Evolutionary conservation across 1,140 invertebrate genomes (phyloP), one percentile per base, ranked within the genome.

Genomic region (Heliconius eleuchia): DNA sequence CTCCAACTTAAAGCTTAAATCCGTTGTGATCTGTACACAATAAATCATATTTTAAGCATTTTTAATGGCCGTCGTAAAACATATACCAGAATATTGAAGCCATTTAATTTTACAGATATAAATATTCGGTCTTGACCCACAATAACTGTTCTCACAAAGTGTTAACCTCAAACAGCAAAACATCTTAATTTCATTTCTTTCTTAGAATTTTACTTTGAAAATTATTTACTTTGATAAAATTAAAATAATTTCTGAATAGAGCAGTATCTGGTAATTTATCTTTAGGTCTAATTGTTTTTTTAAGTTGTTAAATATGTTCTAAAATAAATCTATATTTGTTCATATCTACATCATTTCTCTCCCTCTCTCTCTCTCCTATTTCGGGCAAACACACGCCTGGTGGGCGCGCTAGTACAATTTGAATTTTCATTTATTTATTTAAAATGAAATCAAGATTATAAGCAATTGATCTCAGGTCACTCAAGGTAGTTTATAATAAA

Each of bases 11-110:
- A 88, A 87, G 76, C 73, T 82, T 84, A 87, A 88, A 87, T 78
- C 73, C 71, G 71, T 77, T 50, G 60, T 82, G 85, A 90, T 91
- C 90, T 91, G 86, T 80, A 81, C 78, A 78, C 55, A 66, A 83
- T 93, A 94, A 94, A 94, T 94, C 91, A 94, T 86, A 88, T 91
- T 92, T 90, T 89, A 88, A 90, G 85, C 85, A 83, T 85, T 92
- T 91, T 92, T 94, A 92, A 94, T 92, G 91, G 88, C 85, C 76
- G 70, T 85, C 87, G 87, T 93, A 91, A 93, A 93, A 88, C 87
- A 87, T 86, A 82, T 83, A 79, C 76, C 83, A 83, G 82, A 84
- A 80, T 84, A 86, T 84, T 78, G 80, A 82, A 77, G 80, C 76
- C 81, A 84, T 87, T 83, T 80, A 84, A 79, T 80, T 83, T 83